Evolutionary conservation across 2,797 vertebrate species (phyloP).

Genomic region (Silurus lanzhouensis): DNA sequence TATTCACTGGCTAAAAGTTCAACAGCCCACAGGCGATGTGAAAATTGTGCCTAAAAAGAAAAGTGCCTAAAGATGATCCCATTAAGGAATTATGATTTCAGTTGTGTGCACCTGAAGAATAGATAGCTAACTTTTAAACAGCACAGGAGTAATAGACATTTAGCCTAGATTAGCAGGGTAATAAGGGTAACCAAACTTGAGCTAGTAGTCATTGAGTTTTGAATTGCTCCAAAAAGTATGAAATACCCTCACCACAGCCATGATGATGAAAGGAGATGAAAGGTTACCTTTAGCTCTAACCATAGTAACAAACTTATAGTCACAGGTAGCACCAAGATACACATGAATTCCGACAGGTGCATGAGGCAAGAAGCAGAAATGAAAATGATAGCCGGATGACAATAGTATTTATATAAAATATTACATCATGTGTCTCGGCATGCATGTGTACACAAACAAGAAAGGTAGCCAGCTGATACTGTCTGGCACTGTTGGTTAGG

Average conservation of each 20-base stretch:
- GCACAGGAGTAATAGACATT: neutral
- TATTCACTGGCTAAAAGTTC: neutral
- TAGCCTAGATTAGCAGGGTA: neutral
- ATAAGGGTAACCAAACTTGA: neutral
- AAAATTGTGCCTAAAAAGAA: neutral
- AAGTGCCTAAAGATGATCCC: too few relatives aligned
- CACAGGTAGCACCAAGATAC: neutral
- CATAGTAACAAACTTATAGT: slow-evolving; percentile 1
- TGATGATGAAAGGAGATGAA: slow-evolving; percentile 1
- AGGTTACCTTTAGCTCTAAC: slow-evolving; percentile 4
- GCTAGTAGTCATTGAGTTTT: neutral
- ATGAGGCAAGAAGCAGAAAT: slow-evolving; percentile 35
- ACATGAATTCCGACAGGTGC: slow-evolving; percentile 21
- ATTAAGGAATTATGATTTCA: neutral
- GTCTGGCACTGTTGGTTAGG: neutral
- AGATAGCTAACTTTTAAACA: neutral
- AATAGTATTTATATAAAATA: slow-evolving; percentile 33
- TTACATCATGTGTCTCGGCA: slow-evolving; percentile 30
- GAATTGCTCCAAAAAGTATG: slow-evolving; percentile 1
- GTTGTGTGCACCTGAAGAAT: neutral
- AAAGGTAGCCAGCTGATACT: neutral
- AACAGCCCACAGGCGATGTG: neutral
- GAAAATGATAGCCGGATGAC: slow-evolving; percentile 23
- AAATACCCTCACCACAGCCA: neutral
- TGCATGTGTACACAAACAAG: neutral